phyloP scores from a whole-genome alignment of 2,888 invertebrate genomes.

The Pyralis farinalis region DNA sequence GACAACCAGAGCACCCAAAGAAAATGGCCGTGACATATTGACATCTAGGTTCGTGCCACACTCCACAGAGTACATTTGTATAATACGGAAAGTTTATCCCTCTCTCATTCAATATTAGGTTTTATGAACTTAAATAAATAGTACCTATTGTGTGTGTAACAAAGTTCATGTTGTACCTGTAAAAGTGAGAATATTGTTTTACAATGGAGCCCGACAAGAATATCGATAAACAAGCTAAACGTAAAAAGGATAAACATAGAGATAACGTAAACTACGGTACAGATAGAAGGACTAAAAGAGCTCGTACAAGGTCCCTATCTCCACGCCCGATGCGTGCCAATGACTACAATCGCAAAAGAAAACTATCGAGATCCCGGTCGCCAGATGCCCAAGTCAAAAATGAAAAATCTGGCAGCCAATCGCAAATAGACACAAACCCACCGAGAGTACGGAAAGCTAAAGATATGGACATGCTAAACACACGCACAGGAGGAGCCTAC shows the following conservation, averaged over 20 bases:
- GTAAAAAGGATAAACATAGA: slow-evolving; percentile 48
- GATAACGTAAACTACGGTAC: slow-evolving; percentile 40
- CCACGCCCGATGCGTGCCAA: slow-evolving; percentile 34
- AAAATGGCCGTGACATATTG: too few species aligned
- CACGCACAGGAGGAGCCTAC: slow-evolving; percentile 96
- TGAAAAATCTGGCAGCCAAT: slow-evolving; percentile 36
- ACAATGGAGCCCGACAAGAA: slow-evolving; percentile 44
- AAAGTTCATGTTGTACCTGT: too few species aligned
- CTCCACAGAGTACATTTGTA: too few species aligned
- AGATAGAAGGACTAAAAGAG: slow-evolving; percentile 49
- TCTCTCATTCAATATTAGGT: too few species aligned
- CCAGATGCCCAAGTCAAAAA: slow-evolving; percentile 37
- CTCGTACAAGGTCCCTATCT: slow-evolving; percentile 50
- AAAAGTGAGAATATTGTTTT: too few species aligned
- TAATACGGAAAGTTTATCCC: too few species aligned
- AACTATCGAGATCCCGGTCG: slow-evolving; percentile 52
- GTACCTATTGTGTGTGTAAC: too few species aligned
- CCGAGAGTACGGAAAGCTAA: slow-evolving; percentile 52
- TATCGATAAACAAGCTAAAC: slow-evolving; percentile 41
- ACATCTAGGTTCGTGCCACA: too few species aligned
- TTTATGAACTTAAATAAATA: too few species aligned
- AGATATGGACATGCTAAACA: slow-evolving; percentile 86
- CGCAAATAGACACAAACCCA: slow-evolving; percentile 26
- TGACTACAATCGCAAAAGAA: slow-evolving; percentile 50
- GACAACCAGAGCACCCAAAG: too few species aligned